A percentile compares a stretch with the other conserved stretches of the same genome.
phyloP scores from a whole-genome alignment of 1,140 invertebrate species.

The Anastatus disparis region DNA sequence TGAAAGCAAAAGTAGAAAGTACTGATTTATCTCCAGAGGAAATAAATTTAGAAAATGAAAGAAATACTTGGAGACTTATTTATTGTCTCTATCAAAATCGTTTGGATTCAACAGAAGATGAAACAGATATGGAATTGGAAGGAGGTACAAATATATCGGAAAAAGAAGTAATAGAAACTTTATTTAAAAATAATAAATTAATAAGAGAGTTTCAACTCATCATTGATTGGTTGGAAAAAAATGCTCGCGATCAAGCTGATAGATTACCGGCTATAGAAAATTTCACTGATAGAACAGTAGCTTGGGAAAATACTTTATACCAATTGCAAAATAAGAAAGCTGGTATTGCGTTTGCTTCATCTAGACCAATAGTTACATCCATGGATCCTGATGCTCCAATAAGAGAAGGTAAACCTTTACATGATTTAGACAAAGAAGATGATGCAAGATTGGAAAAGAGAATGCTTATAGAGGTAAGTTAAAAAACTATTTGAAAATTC shows the following conservation, averaged over 20 bases:
- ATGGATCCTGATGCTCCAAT: conserved; percentile 94
- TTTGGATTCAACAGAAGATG: conserved; percentile 58
- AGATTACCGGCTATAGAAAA: conserved; percentile 74
- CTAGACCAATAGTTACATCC: conserved; percentile 74
- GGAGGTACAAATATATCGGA: conserved; percentile 65
- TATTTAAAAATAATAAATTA: conserved; percentile 74
- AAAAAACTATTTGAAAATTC: conserved; percentile 20
- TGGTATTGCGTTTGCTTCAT: conserved; percentile 69
- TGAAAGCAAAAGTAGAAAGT: conserved; percentile 71
- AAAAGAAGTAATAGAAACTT: conserved; percentile 71
- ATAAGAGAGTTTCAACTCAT: conserved; percentile 85
- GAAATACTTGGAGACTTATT: conserved; percentile 87
- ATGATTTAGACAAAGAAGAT: conserved; percentile 91
- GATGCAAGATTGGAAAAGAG: conserved; percentile 78
- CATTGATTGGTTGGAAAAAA: conserved; percentile 92
- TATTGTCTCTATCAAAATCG: conserved; percentile 84
- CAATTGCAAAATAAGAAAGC: conserved; percentile 73
- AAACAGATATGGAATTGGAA: conserved; percentile 66
- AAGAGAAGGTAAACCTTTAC: conserved; percentile 81
- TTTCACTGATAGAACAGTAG: conserved; percentile 80
- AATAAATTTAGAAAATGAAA: conserved; percentile 76
- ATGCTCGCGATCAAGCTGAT: conserved; percentile 77
- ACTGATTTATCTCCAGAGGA: conserved; percentile 56
- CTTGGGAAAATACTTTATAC: conserved; percentile 93
- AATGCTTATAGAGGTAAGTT: conserved; percentile 62